A percentile compares a stretch with the other conserved stretches of the same genome.
Evolutionary conservation across 2,888 invertebrate genomes (phyloP).

Genomic region (Cloeon dipterum): DNA sequence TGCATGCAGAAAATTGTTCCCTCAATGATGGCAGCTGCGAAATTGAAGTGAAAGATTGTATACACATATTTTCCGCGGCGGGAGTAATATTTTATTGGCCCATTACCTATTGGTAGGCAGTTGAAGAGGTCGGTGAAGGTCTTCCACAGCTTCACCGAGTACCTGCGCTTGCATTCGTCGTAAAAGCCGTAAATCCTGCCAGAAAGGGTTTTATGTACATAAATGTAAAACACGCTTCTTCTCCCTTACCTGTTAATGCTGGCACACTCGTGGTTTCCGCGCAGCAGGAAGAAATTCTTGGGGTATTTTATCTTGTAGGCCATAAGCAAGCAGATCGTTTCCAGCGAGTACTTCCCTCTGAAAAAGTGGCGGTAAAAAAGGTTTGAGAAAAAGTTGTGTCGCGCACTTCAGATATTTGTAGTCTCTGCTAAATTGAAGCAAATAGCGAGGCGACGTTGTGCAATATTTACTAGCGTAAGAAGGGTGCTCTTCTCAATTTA

Average conservation of each 20-base stretch:
- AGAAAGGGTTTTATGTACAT: neutral
- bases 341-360: slow-evolving; percentile 23
- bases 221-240: neutral
- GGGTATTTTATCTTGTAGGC: slow-evolving; percentile 29
- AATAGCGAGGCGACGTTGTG: no score
- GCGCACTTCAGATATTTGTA: no score
- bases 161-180: slow-evolving; percentile 26
- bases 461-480: no score
- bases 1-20: slow-evolving; percentile 27
- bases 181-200: slow-evolving; percentile 28
- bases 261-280: slow-evolving; percentile 29
- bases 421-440: no score
- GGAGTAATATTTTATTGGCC: neutral
- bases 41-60: neutral
- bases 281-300: slow-evolving; percentile 26
- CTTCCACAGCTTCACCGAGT: slow-evolving; percentile 26
- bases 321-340: slow-evolving; percentile 24
- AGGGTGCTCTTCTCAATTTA: no score
- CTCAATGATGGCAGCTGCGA: slow-evolving; percentile 23
- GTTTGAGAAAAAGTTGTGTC: no score
- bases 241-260: slow-evolving; percentile 23
- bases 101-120: slow-evolving; percentile 22
- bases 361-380: slow-evolving; percentile 6
- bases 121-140: slow-evolving; percentile 27
- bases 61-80: neutral